Percentiles rank a stretch among this genome's conserved stretches.
Conservation (phyloP, 2,888 invertebrate species). For the Globia sparganii region DNA sequence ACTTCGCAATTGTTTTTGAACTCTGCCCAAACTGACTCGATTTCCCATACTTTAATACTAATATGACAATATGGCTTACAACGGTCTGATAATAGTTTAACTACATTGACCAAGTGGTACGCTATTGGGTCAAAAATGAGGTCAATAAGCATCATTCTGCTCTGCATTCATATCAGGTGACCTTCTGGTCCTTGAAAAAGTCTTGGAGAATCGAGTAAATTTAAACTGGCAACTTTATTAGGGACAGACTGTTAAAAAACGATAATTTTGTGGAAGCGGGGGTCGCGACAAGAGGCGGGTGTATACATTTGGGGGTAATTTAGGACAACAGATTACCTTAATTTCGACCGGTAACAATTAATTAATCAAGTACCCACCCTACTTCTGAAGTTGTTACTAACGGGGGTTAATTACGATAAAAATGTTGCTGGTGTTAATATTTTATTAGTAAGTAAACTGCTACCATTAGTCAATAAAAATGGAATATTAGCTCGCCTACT, state of each 20-base stretch:
- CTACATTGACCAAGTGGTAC: background rate
- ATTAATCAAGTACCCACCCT: conserved; percentile 66
- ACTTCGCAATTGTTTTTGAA: conserved; percentile 9
- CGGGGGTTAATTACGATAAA: conserved; percentile 72
- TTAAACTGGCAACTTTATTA: conserved; percentile 24
- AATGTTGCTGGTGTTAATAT: conserved; percentile 78
- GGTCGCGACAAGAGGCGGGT: conserved; percentile 53
- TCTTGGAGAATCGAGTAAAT: conserved; percentile 22
- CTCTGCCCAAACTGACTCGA: conserved; percentile 46
- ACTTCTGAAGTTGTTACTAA: conserved; percentile 56
- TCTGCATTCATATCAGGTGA: background rate
- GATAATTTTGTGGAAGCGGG: conserved; percentile 42
- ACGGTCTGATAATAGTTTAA: background rate
- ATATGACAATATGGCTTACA: background rate
- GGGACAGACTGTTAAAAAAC: conserved; percentile 7
- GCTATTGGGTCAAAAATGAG: background rate
- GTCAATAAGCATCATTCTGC: background rate
- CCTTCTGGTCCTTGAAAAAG: background rate
- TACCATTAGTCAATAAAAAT: conserved; percentile 68
- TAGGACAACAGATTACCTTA: conserved; percentile 42
- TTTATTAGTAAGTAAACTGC: conserved; percentile 69
- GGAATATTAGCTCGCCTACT: conserved; percentile 57
- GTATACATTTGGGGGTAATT: conserved; percentile 46
- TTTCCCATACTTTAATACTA: background rate
- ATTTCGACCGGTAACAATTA: conserved; percentile 48